phyloP scores from a whole-genome alignment of 2,797 vertebrate genomes.

The Ptychadena robeensis region DNA sequence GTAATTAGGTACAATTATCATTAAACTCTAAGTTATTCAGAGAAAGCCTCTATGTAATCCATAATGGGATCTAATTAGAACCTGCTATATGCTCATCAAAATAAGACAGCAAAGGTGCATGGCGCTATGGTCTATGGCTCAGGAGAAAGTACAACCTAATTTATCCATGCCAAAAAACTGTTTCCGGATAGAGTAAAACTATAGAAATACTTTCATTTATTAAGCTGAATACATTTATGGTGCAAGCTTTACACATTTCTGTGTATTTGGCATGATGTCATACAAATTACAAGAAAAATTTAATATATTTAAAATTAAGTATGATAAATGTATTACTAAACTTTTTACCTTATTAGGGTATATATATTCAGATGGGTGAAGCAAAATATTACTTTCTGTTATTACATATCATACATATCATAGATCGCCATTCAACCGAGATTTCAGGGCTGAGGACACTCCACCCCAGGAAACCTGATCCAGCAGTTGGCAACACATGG shows the following conservation, averaged over 20 bases:
- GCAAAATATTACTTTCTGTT: too few species aligned
- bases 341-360: too few species aligned
- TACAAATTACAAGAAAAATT: background rate
- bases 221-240: background rate
- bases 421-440: too few species aligned
- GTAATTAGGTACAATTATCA: conserved; percentile 57
- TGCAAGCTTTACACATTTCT: background rate
- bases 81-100: conserved; percentile 44
- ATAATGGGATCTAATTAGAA: conserved; percentile 53
- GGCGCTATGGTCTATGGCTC: background rate
- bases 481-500: too few species aligned
- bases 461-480: too few species aligned
- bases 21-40: conserved; percentile 51
- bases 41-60: conserved; percentile 53
- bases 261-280: background rate
- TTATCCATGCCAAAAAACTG: background rate
- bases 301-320: too few species aligned
- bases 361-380: too few species aligned
- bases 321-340: too few species aligned
- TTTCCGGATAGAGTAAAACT: background rate
- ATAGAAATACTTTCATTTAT: background rate
- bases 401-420: too few species aligned
- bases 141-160: conserved; percentile 8
- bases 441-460: too few species aligned
- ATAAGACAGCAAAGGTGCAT: conserved; percentile 18